Percentiles rank a stretch among this genome's conserved stretches.
Evolutionary conservation across 2,888 invertebrate species (phyloP).

Genomic region (Xanthia togata): DNA sequence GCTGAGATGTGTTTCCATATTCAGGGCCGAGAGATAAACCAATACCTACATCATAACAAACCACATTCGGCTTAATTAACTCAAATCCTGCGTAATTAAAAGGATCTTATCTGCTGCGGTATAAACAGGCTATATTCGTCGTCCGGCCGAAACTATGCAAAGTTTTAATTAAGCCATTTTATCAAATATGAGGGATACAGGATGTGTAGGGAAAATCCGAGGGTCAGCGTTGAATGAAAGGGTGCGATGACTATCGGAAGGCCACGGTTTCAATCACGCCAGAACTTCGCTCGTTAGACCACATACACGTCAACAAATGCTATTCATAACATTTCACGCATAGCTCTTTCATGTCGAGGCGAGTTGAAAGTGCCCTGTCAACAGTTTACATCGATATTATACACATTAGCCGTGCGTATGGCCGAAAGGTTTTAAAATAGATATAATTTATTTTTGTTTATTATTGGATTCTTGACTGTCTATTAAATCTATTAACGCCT

Average conservation of each 20-base stretch:
- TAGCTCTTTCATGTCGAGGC: slow-evolving; percentile 75
- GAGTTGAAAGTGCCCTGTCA: slow-evolving; percentile 76
- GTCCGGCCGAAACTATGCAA: slow-evolving; percentile 77
- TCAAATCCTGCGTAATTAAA: slow-evolving; percentile 68
- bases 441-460: slow-evolving; percentile 1
- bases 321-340: slow-evolving; percentile 81
- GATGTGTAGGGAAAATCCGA: slow-evolving; percentile 68
- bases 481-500: not conserved
- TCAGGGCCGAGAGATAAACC: slow-evolving; percentile 11
- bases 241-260: slow-evolving; percentile 84
- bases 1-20: slow-evolving; percentile 43
- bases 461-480: not conserved
- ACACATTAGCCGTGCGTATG: slow-evolving; percentile 43
- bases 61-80: slow-evolving; percentile 64
- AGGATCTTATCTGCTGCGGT: slow-evolving; percentile 69
- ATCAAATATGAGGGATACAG: slow-evolving; percentile 77
- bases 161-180: slow-evolving; percentile 86
- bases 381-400: slow-evolving; percentile 64
- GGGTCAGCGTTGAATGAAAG: slow-evolving; percentile 81
- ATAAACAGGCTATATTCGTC: slow-evolving; percentile 70
- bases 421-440: slow-evolving; percentile 24
- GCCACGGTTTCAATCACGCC: slow-evolving; percentile 84
- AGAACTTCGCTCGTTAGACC: slow-evolving; percentile 84
- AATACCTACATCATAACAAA: slow-evolving; percentile 44
- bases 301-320: slow-evolving; percentile 77